Evolutionary conservation across 2,113 vertebrate species (phyloP), one percentile per base, ranked within the genome.

Genomic region (Mustelus asterias): DNA sequence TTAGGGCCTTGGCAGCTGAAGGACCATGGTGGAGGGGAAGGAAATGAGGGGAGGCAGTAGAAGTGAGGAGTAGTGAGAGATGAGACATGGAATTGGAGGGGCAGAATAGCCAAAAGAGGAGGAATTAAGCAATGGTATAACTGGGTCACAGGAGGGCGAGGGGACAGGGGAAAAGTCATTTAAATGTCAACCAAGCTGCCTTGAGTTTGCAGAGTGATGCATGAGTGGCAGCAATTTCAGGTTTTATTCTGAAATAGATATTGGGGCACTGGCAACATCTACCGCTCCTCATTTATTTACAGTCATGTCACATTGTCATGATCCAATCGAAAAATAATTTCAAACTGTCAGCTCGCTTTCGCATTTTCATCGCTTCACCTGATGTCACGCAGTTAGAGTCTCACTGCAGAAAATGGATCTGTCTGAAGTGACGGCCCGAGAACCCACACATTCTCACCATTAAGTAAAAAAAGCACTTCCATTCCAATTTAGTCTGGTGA

Each of bases 331-430:
- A 72, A 44, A 95, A 48, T 72, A 44, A 95, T 95, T 95, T 48
- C 29, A 95, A 95, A 9, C 65, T 95, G 93, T 94, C 92, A 94
- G 63, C 44, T 94, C 44, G 93, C 48, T 95, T 72, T 95, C 26
- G 2, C 11, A 33, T 95, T 95, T 29, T 58, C 93, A 95, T 48
- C 37, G 0, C 67, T 13, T 24, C 67, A 70, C 93, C 41, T 48
- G 22, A 29, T 95, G 67, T 41, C 63, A 44, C 24, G 24, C 48
- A 7, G 24, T 72, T 41, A 70, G 67, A 54, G 4, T 26, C 41
- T 16, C 33, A 13, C 24, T 14, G 65, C 65, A 95, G 48, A 95
- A 72, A 69, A 95, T n/a, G 11, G 44, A 72, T 48, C 37, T 95
- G 26, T 48, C 65, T 94, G 69, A 72, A 95, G 24, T 69, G 69